Conservation (phyloP, 1,140 invertebrate species). For the Lordiphosa clarofinis region DNA sequence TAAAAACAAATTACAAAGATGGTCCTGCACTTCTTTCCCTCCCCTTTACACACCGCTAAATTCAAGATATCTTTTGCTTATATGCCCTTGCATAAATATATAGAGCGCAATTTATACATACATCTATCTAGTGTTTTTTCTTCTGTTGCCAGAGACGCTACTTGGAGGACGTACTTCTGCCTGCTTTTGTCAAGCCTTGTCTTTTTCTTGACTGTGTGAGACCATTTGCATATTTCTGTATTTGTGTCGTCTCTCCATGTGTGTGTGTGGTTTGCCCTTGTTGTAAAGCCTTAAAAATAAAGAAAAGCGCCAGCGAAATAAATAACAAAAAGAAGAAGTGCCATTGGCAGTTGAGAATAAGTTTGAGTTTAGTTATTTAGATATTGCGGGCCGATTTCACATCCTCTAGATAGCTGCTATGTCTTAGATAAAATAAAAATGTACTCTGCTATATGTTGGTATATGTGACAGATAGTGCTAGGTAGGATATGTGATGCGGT, state of each 20-base stretch:
- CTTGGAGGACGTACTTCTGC: slow-evolving; percentile 43
- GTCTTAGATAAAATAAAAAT: no score
- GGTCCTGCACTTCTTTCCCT: slow-evolving; percentile 21
- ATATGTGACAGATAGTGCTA: no score
- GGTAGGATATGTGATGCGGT: no score
- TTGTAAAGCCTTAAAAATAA: slow-evolving; percentile 60
- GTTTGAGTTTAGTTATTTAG: slow-evolving; percentile 1
- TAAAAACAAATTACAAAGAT: slow-evolving; percentile 64
- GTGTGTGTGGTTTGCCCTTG: slow-evolving; percentile 57
- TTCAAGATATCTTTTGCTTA: slow-evolving; percentile 53
- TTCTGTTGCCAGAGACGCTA: slow-evolving; percentile 8
- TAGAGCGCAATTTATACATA: slow-evolving; percentile 70
- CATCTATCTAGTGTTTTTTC: slow-evolving; percentile 55
- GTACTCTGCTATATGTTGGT: no score
- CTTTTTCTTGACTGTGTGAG: slow-evolving; percentile 27
- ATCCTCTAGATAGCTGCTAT: no score
- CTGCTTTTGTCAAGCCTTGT: slow-evolving; percentile 73
- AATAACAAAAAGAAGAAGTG: slow-evolving; percentile 33
- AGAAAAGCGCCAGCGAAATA: slow-evolving; percentile 69
- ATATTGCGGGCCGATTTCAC: no score
- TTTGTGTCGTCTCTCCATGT: slow-evolving; percentile 3
- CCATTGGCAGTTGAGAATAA: slow-evolving; percentile 33
- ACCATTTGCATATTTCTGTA: slow-evolving; percentile 38
- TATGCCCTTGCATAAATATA: slow-evolving; percentile 65
- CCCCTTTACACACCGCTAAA: slow-evolving; percentile 1